phyloP scores from a whole-genome alignment of 2,797 vertebrate species.

The Xenops minutus region DNA sequence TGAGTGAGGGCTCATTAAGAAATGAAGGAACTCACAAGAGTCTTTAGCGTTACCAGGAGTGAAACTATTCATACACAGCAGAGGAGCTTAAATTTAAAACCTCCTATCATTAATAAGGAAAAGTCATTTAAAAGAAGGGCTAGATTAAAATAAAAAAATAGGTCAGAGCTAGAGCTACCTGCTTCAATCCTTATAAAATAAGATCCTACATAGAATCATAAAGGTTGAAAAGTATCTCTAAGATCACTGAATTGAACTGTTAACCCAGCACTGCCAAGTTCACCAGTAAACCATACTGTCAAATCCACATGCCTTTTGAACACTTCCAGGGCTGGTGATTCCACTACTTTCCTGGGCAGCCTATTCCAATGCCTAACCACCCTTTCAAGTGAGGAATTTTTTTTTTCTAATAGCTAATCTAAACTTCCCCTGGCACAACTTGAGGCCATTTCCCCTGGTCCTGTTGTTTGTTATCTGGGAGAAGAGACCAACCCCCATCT shows the following conservation, averaged over 20 bases:
- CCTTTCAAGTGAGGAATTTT: not conserved
- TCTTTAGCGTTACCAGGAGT: not conserved
- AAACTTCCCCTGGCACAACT: not conserved
- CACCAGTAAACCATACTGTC: not conserved
- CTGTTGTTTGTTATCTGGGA: not conserved
- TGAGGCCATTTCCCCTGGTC: not conserved
- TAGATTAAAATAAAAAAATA: not conserved
- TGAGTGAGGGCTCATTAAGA: not conserved
- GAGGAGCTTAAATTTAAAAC: not conserved
- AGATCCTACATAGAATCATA: not conserved
- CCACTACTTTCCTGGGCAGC: not conserved
- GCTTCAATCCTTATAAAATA: not conserved
- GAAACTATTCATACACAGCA: not conserved
- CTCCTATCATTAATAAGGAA: not conserved
- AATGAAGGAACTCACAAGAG: not conserved
- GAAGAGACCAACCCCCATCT: not conserved
- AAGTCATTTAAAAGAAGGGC: not conserved
- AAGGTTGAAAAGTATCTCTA: not conserved
- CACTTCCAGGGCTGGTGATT: not conserved
- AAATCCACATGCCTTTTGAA: not conserved
- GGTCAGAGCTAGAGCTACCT: not conserved
- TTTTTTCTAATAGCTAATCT: not conserved
- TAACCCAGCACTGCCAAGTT: not conserved
- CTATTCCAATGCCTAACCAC: not conserved
- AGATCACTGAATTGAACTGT: not conserved